phyloP scores from a whole-genome alignment of 1,140 invertebrate genomes.

The Mya arenaria region DNA sequence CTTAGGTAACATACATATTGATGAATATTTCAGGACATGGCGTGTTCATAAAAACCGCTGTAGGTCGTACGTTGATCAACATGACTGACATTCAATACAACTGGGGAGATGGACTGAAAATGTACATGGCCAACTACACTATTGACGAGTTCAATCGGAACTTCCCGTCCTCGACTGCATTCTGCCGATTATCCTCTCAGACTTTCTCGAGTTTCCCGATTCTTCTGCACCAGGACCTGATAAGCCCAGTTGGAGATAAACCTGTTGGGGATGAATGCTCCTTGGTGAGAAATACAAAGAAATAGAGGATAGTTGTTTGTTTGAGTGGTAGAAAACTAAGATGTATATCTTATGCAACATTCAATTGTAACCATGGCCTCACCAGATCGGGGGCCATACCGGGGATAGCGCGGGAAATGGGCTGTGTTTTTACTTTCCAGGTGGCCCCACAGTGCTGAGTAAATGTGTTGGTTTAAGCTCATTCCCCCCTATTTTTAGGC shows the following conservation, averaged over 20 bases:
- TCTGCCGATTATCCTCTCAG: constrained; percentile 61
- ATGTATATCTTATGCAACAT: no score
- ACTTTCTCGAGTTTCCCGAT: constrained; percentile 63
- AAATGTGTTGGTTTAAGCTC: no score
- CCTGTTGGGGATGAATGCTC: constrained; percentile 54
- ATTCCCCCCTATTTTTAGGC: no score
- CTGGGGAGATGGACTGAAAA: constrained; percentile 91
- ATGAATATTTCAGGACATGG: constrained; percentile 85
- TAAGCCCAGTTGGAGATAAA: constrained; percentile 64
- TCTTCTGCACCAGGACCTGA: constrained; percentile 65
- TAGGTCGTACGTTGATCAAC: constrained; percentile 95
- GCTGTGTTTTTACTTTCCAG: no score
- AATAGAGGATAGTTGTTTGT: no score
- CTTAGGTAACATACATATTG: constrained; percentile 1
- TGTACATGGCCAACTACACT: constrained; percentile 75
- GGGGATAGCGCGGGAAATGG: no score
- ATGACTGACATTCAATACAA: constrained; percentile 94
- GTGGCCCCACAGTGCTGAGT: no score
- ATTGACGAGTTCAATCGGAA: constrained; percentile 68
- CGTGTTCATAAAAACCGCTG: constrained; percentile 91
- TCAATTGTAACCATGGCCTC: no score
- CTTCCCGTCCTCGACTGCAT: constrained; percentile 60
- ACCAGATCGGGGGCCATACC: no score
- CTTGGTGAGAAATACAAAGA: constrained; percentile 68
- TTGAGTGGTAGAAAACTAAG: no score